phyloP scores from a whole-genome alignment of 37 sponge, comb jelly and placozoan genomes.

The Petrosia ficiformis region DNA sequence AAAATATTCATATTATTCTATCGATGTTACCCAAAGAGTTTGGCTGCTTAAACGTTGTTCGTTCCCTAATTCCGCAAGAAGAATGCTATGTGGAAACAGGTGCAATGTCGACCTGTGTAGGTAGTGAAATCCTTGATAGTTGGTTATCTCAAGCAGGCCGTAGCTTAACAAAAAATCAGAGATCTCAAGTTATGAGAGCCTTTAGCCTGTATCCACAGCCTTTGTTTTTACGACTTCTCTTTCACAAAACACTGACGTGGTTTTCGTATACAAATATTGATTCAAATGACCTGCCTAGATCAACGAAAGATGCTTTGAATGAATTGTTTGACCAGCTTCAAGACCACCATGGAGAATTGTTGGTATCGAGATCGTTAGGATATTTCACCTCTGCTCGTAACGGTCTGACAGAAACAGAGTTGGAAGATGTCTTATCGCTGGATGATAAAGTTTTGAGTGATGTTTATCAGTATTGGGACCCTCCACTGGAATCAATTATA shows the following conservation, averaged over 20 bases:
- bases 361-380: constrained; percentile 42
- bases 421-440: constrained; percentile 67
- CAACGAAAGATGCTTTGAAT: constrained; percentile 29
- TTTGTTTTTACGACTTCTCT: constrained; percentile 47
- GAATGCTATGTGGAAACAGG: constrained; percentile 27
- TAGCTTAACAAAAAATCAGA: constrained; percentile 26
- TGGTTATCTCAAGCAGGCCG: constrained; percentile 35
- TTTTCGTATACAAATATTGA: constrained; percentile 41
- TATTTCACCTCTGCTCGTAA: constrained; percentile 52
- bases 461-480: constrained; percentile 79
- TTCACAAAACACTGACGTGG: constrained; percentile 48
- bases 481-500: constrained; percentile 30
- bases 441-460: constrained; percentile 63
- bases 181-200: constrained; percentile 9
- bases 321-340: constrained; percentile 41
- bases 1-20: constrained; percentile 51
- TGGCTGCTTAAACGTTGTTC: constrained; percentile 36
- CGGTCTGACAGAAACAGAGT: constrained; percentile 64
- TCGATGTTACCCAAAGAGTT: constrained; percentile 55
- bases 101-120: constrained; percentile 34
- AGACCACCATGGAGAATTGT: constrained; percentile 31
- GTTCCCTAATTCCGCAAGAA: constrained; percentile 13
- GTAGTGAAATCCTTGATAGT: constrained; percentile 22
- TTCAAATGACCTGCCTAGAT: neutral
- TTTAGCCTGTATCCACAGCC: constrained; percentile 47